These are phyloP conservation scores for Oceanites oceanicus DNA, from an alignment of 2,113 vertebrate species.

Conservation along the genomic window DNA sequence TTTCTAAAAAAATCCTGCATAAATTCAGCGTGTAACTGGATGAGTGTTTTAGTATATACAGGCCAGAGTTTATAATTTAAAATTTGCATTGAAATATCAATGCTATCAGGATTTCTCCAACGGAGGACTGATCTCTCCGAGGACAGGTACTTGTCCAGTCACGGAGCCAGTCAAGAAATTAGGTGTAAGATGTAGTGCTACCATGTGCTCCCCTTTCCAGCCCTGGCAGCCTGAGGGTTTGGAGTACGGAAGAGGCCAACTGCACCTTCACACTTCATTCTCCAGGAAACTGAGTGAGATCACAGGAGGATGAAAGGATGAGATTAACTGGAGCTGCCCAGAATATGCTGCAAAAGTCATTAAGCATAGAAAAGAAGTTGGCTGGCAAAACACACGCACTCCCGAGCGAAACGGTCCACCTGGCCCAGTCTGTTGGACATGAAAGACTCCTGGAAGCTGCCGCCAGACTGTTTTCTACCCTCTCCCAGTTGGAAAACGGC, in stretches of 20 bases:
- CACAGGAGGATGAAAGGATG: background rate
- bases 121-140: background rate
- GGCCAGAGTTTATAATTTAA: background rate
- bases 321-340: conserved; percentile 8
- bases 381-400: background rate
- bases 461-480: conserved; percentile 1
- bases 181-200: background rate
- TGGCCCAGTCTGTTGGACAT: background rate
- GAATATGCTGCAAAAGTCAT: conserved; percentile 31
- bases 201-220: background rate
- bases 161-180: background rate
- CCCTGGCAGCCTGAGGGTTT: background rate
- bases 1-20: background rate
- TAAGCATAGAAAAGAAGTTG: background rate
- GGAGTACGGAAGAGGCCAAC: background rate
- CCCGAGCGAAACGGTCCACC: background rate
- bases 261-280: conserved; percentile 17
- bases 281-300: conserved; percentile 7
- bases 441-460: background rate
- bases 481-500: background rate
- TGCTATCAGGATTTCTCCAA: background rate
- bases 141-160: background rate
- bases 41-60: background rate
- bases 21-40: background rate
- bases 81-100: background rate